Base-by-base conservation (phyloP, 2,888 invertebrate species). In the Parelbella ahira region DNA sequence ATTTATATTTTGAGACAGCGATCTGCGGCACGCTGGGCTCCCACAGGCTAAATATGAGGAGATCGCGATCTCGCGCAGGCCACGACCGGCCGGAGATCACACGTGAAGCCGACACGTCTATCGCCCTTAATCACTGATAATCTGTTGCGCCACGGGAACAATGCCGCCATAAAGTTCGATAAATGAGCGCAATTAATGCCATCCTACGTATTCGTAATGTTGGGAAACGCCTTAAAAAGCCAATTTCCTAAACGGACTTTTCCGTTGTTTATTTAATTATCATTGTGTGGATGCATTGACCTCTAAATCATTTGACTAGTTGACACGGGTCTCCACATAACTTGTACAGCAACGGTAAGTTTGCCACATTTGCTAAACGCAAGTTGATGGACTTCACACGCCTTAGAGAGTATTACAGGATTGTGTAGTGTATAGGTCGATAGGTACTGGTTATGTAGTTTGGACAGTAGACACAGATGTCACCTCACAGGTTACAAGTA, bases 181-280 rank as follows among this genome's bases (percentile, higher is more conserved):
- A 76, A 78, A 79, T 71, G 68, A 72, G 54, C 56, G 58, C 64
- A 80, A 77, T 79, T 79, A 79, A 69, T 71, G 68, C 62, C 66
- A 72, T 42, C 38, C n/a, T n/a, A n/a, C n/a, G n/a, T n/a, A 38
- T 41, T 42, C 36, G 36, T 39, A 39, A 43, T 29, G 18, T 9
- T 44, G 27, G 21, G 37, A 37, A 37, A 21, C 9, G 27, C 10
- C 25, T 15, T 10, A 28, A 41, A 23, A 27, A 34, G 41, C 18
- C 39, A 25, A 8, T 11, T 20, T 11, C 11, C 23, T 15, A 15
- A 15, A 4, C 4, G 4, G 15, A 4, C 4, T 3, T 4, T 15
- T 15, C 15, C n/a, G n/a, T n/a, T n/a, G n/a, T n/a, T n/a, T n/a
- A n/a, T n/a, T n/a, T n/a, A n/a, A n/a, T n/a, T n/a, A n/a, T n/a